A percentile compares a stretch with the other conserved stretches of the same genome.
Evolutionary conservation across 2,888 invertebrate genomes (phyloP).

Genomic region (Odontocerum albicorne): DNA sequence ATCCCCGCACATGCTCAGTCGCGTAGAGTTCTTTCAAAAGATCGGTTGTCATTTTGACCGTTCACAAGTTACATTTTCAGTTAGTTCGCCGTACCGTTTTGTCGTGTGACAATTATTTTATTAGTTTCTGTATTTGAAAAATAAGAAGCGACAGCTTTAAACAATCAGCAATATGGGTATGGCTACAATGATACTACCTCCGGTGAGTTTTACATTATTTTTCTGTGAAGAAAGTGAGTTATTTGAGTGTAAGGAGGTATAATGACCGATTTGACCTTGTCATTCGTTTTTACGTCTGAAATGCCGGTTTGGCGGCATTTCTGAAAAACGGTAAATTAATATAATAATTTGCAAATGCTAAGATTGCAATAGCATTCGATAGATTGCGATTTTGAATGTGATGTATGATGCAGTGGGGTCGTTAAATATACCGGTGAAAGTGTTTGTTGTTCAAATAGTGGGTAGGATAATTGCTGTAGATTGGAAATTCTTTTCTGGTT

Average conservation of each 20-base stretch:
- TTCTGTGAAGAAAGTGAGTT: not conserved
- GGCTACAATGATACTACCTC: constrained; percentile 19
- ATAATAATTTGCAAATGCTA: no score
- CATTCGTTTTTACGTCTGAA: not conserved
- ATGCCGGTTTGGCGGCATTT: not conserved
- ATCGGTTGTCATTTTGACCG: not conserved
- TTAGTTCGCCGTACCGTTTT: constrained; percentile 1
- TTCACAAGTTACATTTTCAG: not conserved
- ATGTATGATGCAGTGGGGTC: no score
- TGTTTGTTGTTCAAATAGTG: not conserved
- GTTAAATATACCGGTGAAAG: not conserved
- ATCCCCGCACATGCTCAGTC: constrained; percentile 20
- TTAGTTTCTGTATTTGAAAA: not conserved
- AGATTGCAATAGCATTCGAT: no score
- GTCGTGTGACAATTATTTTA: not conserved
- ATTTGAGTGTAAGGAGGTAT: not conserved
- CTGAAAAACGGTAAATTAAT: not conserved
- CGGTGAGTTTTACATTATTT: constrained; percentile 16
- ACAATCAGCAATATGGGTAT: constrained; percentile 21
- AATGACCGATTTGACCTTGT: constrained; percentile 31
- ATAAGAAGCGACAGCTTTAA: not conserved
- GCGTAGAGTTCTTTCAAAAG: constrained; percentile 11
- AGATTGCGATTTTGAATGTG: no score
- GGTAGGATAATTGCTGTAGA: no score
- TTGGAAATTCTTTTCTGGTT: no score